Evolutionary conservation across 2,797 vertebrate species (phyloP), one percentile per base, ranked within the genome.

Genomic region (Sebastes baramenuke): DNA sequence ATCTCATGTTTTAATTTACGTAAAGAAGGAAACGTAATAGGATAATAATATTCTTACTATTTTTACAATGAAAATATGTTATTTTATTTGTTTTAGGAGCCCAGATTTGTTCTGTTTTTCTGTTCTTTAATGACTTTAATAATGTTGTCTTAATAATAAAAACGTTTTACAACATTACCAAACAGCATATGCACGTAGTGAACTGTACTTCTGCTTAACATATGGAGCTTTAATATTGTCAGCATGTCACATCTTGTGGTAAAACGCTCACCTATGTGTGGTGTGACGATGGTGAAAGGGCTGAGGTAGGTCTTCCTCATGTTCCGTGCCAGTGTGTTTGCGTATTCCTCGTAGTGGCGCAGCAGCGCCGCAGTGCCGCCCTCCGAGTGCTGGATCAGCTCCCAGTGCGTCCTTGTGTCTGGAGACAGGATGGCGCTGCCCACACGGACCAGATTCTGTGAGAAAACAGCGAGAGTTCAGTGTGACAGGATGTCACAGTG

Each of bases 281-380:
- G 97, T 0, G 98, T 99, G 93, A 98, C 90, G n/a, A 99, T 97
- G 87, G 98, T 98, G 95, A 99, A 99, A 82, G 98, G 98, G 90
- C 95, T 98, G 46, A 99, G 97, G 93, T 99, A 99, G 6, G 98
- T 99, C 92, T 97, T 97, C 91, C 97, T 97, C 98, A 99, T 99
- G 92, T 99, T 99, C 94, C 96, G 96, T 0, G 98, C 97, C 92
- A 99, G 95, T 0, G 97, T 96, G 55, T 96, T 97, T 64, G 97
- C 97, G 0, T 99, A 99, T 38, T 97, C 97, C 93, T 99, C 98
- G 0, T 97, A 98, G 91, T 96, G 96, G 34, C 91, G 96, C 13
- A 99, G 96, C 78, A 99, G 93, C 10, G 95, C 95, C 0, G 98
- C 97, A 0, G 97, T 98, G 89, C 98, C 98, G 0, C 97, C 97